Evolutionary conservation across 2,113 vertebrate species (phyloP), one percentile per base, ranked within the genome.

Genomic region (Gallinago jamesoni): DNA sequence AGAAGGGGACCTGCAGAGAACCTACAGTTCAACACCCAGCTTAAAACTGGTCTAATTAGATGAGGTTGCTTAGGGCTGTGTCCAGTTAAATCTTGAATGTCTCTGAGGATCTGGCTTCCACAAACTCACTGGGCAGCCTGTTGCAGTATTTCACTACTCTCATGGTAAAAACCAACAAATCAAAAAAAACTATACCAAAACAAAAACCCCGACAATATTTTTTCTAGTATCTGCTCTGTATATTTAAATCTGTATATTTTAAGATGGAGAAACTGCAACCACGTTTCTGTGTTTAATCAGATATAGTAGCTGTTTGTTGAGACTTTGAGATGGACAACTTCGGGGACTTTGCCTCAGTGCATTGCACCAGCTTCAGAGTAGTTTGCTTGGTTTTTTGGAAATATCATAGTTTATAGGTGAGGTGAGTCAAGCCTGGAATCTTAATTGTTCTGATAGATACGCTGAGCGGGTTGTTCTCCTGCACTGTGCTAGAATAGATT

Each of bases 121-220:
- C 43, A 76, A 18, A 19, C 39, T 19, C 63, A 3, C 10, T 33
- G n/a, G 17, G 47, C 52, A 55, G n/a, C 14, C 33, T 70, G 14
- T 39, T 53, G 35, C 48, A 35, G 18, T 5, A 4, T 89, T 84
- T 50, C 63, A 35, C 14, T 1, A 1, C 16, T 8, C 4, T 50
- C 4, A 8, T 3, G 21, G 27, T 53, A 39, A 47, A 35, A 55
- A 22, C 3, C 6, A 55, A 22, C 6, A 15, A 66, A 60, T 1
- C 14, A 25, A 28, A 30, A 18, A 37, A 12, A 39, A 39, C 39
- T 13, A 43, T 15, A 43, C 41, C 20, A 47, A 47, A 47, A 20
- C 45, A 47, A 43, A 43, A 14, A 9, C 7, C 45, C 15, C 27
- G 4, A 2, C 3, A 22, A 1, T 1, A 0, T 5, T 47, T 53